Conservation (phyloP, 2,797 vertebrate genomes). For the Hephaestus fuliginosus region DNA sequence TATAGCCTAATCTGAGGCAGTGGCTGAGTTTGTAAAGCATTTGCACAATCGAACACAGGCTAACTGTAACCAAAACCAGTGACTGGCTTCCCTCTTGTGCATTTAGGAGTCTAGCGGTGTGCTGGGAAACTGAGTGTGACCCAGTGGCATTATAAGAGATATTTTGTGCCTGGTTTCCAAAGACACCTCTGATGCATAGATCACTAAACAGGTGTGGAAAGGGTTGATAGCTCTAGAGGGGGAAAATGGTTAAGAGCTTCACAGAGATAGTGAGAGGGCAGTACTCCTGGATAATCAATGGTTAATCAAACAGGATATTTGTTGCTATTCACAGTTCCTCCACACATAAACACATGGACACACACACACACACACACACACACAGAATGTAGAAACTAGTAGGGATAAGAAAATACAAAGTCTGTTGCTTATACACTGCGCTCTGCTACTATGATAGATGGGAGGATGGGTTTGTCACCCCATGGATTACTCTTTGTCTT, state of each 20-base stretch:
- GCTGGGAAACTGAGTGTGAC: constrained; percentile 13
- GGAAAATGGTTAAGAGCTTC: constrained; percentile 23
- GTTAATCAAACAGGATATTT: constrained; percentile 11
- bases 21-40: constrained; percentile 45
- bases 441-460: not conserved
- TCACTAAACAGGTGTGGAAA: constrained; percentile 17
- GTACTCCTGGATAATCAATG: constrained; percentile 13
- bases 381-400: constrained; percentile 26
- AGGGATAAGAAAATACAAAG: not conserved
- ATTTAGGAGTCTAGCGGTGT: constrained; percentile 23
- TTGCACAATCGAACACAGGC: constrained; percentile 28
- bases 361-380: constrained; percentile 51
- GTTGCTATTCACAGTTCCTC: constrained; percentile 21
- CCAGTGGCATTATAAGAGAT: not conserved
- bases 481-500: not conserved
- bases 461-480: constrained; percentile 5
- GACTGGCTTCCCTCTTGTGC: not conserved
- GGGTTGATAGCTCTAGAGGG: constrained; percentile 22
- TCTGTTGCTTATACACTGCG: not conserved
- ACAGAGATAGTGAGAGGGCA: constrained; percentile 7
- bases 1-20: constrained; percentile 45
- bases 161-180: constrained; percentile 35
- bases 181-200: constrained; percentile 26
- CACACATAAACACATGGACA: constrained; percentile 47
- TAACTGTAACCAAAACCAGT: constrained; percentile 25